Evolutionary conservation across 1,140 invertebrate genomes (phyloP).

Genomic region (Ruditapes philippinarum): DNA sequence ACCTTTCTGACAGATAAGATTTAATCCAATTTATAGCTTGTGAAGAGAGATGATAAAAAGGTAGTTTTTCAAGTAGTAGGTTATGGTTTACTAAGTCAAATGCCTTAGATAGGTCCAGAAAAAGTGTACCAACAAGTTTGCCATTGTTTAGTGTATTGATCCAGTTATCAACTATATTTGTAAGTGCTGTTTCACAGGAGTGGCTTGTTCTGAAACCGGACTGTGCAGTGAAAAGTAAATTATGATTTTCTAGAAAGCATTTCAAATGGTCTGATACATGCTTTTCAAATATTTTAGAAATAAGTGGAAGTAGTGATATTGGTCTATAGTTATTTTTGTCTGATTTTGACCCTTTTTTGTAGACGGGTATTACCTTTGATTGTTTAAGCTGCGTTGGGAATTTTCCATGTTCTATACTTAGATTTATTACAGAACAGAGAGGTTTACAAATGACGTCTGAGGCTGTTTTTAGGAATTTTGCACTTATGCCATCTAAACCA

Average conservation of each 20-base stretch:
- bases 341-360: slow-evolving; percentile 11
- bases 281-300: slow-evolving; percentile 60
- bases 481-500: too few relatives aligned
- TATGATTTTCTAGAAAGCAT: slow-evolving; percentile 20
- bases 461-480: not conserved
- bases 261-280: slow-evolving; percentile 24
- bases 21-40: not conserved
- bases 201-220: slow-evolving; percentile 37
- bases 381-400: too few relatives aligned
- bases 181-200: slow-evolving; percentile 31
- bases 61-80: slow-evolving; percentile 13
- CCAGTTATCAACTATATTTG: slow-evolving; percentile 17
- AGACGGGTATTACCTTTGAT: slow-evolving; percentile 8
- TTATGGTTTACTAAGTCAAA: not conserved
- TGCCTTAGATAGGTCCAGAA: not conserved
- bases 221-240: slow-evolving; percentile 22
- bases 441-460: not conserved
- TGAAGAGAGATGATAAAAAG: not conserved
- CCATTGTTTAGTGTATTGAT: slow-evolving; percentile 2
- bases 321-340: slow-evolving; percentile 45
- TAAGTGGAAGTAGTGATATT: slow-evolving; percentile 40
- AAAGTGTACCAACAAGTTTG: not conserved
- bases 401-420: not conserved
- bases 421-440: not conserved
- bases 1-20: too few relatives aligned